Conservation (phyloP, 2,113 vertebrate genomes). For the Clarias gariepinus region DNA sequence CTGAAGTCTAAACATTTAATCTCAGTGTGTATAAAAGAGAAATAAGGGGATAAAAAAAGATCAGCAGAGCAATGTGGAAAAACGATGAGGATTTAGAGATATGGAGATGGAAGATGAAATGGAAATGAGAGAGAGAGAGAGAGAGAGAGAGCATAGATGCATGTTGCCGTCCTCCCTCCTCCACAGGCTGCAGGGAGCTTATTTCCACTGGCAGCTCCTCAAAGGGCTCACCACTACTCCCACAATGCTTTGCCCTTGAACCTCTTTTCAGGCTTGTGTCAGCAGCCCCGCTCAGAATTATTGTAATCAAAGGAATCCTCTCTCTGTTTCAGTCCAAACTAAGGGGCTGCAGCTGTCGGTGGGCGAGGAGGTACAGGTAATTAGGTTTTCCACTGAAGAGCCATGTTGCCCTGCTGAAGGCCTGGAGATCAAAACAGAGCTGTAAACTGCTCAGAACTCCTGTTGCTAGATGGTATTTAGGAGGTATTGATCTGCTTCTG, state of each 20-base stretch:
- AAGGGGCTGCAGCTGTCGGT: neutral
- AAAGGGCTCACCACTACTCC: conserved; percentile 16
- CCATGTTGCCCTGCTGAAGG: neutral
- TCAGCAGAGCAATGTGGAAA: neutral
- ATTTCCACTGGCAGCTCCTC: conserved; percentile 37
- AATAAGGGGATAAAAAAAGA: neutral
- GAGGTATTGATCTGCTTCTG: neutral
- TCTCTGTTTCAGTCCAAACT: neutral
- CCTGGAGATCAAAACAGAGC: neutral
- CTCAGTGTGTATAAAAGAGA: neutral
- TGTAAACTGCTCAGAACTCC: conserved; percentile 2
- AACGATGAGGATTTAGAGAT: neutral
- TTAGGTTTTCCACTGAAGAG: conserved; percentile 8
- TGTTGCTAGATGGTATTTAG: neutral
- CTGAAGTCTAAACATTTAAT: neutral
- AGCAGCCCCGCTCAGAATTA: neutral
- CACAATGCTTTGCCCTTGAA: conserved; percentile 26
- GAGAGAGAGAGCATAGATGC: neutral
- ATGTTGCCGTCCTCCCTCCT: neutral
- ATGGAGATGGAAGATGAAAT: conserved; percentile 21
- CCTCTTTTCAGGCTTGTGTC: conserved; percentile 2
- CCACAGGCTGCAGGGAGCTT: conserved; percentile 31
- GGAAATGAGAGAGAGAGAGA: neutral
- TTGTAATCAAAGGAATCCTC: conserved; percentile 19
- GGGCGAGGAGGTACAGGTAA: neutral